Conservation (phyloP, 2,113 vertebrate species). For the Centrocercus urophasianus region DNA sequence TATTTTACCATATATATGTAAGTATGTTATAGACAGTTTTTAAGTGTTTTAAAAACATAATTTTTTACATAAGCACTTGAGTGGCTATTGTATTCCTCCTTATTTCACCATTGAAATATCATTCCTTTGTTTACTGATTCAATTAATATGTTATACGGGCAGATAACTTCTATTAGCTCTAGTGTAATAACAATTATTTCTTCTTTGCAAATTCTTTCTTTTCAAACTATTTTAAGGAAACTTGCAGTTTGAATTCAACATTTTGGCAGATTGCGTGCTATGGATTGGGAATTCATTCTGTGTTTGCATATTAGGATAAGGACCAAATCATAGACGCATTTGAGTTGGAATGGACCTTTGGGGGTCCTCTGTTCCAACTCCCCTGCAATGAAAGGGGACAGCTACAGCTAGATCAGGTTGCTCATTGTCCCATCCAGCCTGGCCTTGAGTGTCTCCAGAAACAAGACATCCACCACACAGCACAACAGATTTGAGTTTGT, state of each 20-base stretch:
- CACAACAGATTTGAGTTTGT: neutral
- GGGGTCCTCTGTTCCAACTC: too few species aligned
- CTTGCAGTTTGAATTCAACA: neutral
- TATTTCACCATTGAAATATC: neutral
- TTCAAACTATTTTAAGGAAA: neutral
- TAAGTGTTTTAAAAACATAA: neutral
- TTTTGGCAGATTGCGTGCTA: neutral
- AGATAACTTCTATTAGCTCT: neutral
- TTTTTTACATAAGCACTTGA: neutral
- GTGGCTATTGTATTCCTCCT: neutral
- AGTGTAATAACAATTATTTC: neutral
- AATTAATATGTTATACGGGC: fast-evolving
- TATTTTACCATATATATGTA: too few species aligned
- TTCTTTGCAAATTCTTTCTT: neutral
- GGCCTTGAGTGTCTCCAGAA: too few species aligned
- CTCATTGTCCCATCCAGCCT: too few species aligned
- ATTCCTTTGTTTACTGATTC: neutral
- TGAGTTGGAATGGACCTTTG: too few species aligned
- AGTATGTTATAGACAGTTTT: neutral
- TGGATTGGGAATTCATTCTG: neutral
- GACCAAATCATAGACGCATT: too few species aligned
- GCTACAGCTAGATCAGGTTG: too few species aligned
- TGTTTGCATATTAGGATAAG: neutral
- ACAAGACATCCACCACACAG: too few species aligned
- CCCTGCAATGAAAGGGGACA: too few species aligned